A percentile compares a stretch with the other conserved stretches of the same genome.
Conservation (phyloP, 2,113 vertebrate genomes). For the Planiliza haematocheilus region DNA sequence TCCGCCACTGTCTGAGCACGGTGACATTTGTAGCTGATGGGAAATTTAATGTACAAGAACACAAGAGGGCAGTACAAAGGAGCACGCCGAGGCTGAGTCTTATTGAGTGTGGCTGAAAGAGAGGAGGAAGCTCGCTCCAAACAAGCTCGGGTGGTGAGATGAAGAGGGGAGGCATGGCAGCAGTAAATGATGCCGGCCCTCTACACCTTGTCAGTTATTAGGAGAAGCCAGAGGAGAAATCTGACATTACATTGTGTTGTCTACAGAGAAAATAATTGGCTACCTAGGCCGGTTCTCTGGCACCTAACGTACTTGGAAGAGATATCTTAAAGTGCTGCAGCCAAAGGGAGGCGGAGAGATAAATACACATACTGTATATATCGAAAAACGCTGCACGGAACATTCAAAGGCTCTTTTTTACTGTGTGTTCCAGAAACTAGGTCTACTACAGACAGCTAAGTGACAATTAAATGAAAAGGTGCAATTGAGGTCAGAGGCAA, state of each 20-base stretch:
- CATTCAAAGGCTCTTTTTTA: too few relatives aligned
- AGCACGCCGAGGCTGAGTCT: constrained; percentile 40
- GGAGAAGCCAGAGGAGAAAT: constrained; percentile 76
- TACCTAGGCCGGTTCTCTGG: constrained; percentile 49
- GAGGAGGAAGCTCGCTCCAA: constrained; percentile 62
- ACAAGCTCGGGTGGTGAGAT: constrained; percentile 63
- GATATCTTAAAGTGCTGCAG: constrained; percentile 63
- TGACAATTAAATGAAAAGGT: neutral
- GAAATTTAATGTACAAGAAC: constrained; percentile 51
- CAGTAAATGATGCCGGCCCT: constrained; percentile 77
- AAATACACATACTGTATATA: constrained; percentile 3
- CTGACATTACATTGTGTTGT: constrained; percentile 78
- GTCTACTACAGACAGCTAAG: neutral
- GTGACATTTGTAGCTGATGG: constrained; percentile 27
- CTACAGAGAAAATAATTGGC: constrained; percentile 78
- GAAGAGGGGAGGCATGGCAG: constrained; percentile 71
- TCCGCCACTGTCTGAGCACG: constrained; percentile 2
- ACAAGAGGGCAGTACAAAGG: constrained; percentile 64
- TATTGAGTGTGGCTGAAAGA: constrained; percentile 55
- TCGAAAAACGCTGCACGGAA: too few relatives aligned
- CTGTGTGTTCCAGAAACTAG: constrained; percentile 6
- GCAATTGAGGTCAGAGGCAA: neutral
- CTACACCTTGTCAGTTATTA: constrained; percentile 82
- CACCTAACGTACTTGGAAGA: constrained; percentile 57
- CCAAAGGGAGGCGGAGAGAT: constrained; percentile 18